Base-by-base conservation (phyloP, 1,140 invertebrate genomes). In the Spodoptera litura region DNA sequence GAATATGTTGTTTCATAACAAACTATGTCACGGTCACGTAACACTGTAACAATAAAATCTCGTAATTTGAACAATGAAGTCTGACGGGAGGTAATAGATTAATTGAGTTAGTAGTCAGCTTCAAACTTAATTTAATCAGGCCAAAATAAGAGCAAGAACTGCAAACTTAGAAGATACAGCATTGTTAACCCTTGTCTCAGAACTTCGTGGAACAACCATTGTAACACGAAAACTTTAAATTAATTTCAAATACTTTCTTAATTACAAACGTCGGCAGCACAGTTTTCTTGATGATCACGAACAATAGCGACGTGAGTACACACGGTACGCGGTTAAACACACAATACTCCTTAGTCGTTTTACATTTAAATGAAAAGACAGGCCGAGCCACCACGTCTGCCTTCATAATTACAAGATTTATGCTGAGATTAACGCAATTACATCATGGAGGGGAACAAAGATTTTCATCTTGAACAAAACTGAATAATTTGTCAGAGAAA, bases 371-470 rank as follows among this genome's bases (percentile, higher is more conserved):
- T 64, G 61, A 9, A 76, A 74, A 53, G 59, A 64, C 51, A 76
- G 64, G 20, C 20, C 25, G 49, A 12, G 56, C 56, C 35, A 15
- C 38, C 35, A 55, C 59, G 31, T 76, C 59, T 64, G 25, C 61
- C 49, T 35, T 76, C 73, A 76, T 76, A 64, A 76, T 76, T 76
- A 64, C 25, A 76, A 49, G 73, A 76, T 76, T 62, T 49, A 76
- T 76, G 73, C 49, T 25, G 59, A 64, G 59, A 76, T 62, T 76
- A 76, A 76, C 73, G 51, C 59, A 76, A 76, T 76, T 76, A 76
- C 38, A 35, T 13, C 13, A 25, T 13, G 9, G 49, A 73, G 71
- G 71, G 59, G 73, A 74, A 61, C 71, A 74, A 49, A 76, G 59
- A 53, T 49, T 64, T 53, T 55, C 58, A 64, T 64, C 59, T 55